Percentiles rank a stretch among this genome's conserved stretches.
Conservation (phyloP, 2,888 invertebrate genomes). For the Ornithoptera priamus region DNA sequence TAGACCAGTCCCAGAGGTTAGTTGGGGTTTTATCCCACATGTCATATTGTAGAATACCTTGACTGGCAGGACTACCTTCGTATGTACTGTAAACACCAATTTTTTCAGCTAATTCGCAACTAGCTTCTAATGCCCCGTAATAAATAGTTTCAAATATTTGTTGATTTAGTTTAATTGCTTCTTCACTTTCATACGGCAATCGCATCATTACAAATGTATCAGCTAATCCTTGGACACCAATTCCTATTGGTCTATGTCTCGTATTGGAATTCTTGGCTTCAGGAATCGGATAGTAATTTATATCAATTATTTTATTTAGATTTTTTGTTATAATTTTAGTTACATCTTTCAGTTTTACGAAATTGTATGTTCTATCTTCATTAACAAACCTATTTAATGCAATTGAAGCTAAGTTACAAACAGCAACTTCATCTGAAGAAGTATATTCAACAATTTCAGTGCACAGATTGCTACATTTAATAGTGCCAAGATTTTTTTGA, state of each 20-base stretch:
- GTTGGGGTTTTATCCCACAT: conserved; percentile 97
- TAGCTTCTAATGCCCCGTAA: conserved; percentile 97
- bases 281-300: conserved; percentile 96
- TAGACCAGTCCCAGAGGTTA: conserved; percentile 93
- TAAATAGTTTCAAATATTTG: conserved; percentile 99
- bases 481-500: conserved; percentile 98
- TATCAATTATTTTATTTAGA: conserved; percentile 97
- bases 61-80: conserved; percentile 93
- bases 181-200: conserved; percentile 93
- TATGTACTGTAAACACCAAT: conserved; percentile 95
- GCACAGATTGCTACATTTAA: conserved; percentile 98
- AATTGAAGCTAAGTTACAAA: conserved; percentile 98
- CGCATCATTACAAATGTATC: conserved; percentile 97
- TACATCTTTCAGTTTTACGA: conserved; percentile 90
- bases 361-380: conserved; percentile 90
- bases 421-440: conserved; percentile 95
- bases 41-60: conserved; percentile 97
- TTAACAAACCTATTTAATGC: conserved; percentile 97
- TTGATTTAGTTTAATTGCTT: conserved; percentile 92
- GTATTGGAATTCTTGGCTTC: conserved; percentile 94
- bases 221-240: conserved; percentile 98
- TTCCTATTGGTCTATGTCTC: conserved; percentile 91
- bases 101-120: conserved; percentile 94
- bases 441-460: conserved; percentile 99
- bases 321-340: conserved; percentile 94